A percentile compares a stretch with the other conserved stretches of the same genome.
These are phyloP conservation scores for Etheostoma nigrum DNA, from an alignment of 2,797 vertebrate genomes.

Conservation along the genomic window DNA sequence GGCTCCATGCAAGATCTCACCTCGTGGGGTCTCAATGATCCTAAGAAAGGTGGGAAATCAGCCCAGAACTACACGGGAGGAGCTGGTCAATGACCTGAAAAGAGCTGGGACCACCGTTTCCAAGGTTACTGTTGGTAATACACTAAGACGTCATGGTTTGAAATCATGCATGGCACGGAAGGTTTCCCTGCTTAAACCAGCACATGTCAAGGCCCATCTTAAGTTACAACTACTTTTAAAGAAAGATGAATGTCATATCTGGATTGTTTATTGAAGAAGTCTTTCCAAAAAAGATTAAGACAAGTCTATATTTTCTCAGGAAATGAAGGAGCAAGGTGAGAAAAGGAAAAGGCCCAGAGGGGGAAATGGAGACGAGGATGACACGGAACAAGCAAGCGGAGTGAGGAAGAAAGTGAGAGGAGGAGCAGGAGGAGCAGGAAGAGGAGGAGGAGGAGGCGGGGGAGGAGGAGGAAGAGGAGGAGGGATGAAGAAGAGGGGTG, in stretches of 20 bases:
- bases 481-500: constrained; percentile 58
- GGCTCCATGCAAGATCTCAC: too few species aligned
- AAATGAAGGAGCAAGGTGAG: constrained; percentile 93
- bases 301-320: constrained; percentile 74
- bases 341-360: constrained; percentile 89
- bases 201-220: too few species aligned
- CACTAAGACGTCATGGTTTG: too few species aligned
- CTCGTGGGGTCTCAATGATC: too few species aligned
- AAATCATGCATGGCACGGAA: too few species aligned
- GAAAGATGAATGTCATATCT: background rate
- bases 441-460: constrained; percentile 11
- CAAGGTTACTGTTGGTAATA: too few species aligned
- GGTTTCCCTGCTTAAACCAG: too few species aligned
- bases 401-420: constrained; percentile 86
- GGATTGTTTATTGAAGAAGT: background rate
- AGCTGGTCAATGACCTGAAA: too few species aligned
- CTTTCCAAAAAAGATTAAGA: too few species aligned
- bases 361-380: constrained; percentile 81
- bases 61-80: too few species aligned
- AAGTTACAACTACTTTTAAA: background rate
- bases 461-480: constrained; percentile 36
- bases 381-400: constrained; percentile 83
- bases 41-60: too few species aligned
- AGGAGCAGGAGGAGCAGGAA: constrained; percentile 61
- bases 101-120: too few species aligned